Base-by-base conservation (phyloP, 1,140 invertebrate species). In the Doryteuthis pealeii region DNA sequence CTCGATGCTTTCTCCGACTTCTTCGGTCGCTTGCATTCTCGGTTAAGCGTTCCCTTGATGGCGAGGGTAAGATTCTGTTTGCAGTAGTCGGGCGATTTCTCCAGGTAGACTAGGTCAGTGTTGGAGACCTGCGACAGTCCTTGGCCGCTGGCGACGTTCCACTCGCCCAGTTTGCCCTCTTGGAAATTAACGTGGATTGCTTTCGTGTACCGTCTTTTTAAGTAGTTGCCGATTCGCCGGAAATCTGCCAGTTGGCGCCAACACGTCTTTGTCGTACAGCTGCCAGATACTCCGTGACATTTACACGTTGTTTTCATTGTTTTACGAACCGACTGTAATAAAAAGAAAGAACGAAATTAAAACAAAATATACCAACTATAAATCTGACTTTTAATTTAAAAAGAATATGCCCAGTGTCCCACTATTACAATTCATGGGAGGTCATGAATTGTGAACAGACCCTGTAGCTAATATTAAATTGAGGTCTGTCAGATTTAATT, bases 231-330 rank as follows among this genome's bases (percentile, higher is more conserved):
- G 71, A 97, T 92, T 87, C 94, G 92, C 81, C 94, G 89, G 87
- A 97, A 95, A 15, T 93, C 91, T 32, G 94, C 91, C 66, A 97
- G 89, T 83, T 96, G 94, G 80, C 95, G 93, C 95, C 95, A 97
- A 85, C 95, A 97, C 0, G 95, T 96, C 79, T 95, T 93, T 72
- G 96, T 90, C 76, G 93, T 95, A 89, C 95, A 97, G 18, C 94
- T 95, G 4, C 91, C 91, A 0, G 94, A 96, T 2, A 96, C 94
- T 2, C 95, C 95, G 83, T 97, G 95, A 85, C 95, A 97, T 86
- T 97, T 97, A 89, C 95, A 97, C 4, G 93, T 94, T n/a, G 96
- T 92, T 78, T 92, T 91, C 1, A 94, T 93, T 82, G 93, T 94
- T 84, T 93, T 93, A 77, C 95, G 92, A 28, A 96, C 93, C 6